These are phyloP conservation scores for Hypselothyrea guttata DNA, from an alignment of 2,888 invertebrate genomes.

Conservation along the genomic window DNA sequence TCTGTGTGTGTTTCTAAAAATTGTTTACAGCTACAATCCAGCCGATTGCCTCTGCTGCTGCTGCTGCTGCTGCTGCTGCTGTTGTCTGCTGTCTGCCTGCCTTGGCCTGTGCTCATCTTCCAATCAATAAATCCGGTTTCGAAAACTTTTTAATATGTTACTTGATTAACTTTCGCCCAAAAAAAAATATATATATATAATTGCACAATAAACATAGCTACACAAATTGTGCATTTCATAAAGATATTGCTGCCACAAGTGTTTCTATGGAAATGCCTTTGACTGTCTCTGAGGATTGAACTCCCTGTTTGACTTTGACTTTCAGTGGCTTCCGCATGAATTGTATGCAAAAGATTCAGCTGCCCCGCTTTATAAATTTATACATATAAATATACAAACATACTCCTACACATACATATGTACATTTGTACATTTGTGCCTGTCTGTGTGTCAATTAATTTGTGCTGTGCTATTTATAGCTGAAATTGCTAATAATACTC, in stretches of 20 bases:
- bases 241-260: conserved; percentile 16
- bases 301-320: conserved; percentile 19
- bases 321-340: background rate
- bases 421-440: conserved; percentile 5
- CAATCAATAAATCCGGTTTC: conserved; percentile 76
- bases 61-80: conserved; percentile 4
- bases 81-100: conserved; percentile 11
- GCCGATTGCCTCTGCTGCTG: conserved; percentile 9
- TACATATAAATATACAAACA: conserved; percentile 3
- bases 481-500: conserved; percentile 76
- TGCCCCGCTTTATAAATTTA: conserved; percentile 31
- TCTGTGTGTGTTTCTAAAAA: conserved; percentile 59
- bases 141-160: conserved; percentile 53
- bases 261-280: conserved; percentile 10
- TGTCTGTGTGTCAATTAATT: conserved; percentile 75
- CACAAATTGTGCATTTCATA: conserved; percentile 48
- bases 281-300: background rate
- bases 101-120: conserved; percentile 57
- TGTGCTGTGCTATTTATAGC: conserved; percentile 63
- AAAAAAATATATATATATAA: no score
- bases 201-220: conserved; percentile 67
- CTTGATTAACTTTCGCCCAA: conserved; percentile 75
- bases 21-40: conserved; percentile 69
- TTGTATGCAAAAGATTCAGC: background rate
- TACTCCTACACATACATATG: background rate